Evolutionary conservation across 2,113 vertebrate genomes (phyloP).

Genomic region (Gracilinanus agilis): DNA sequence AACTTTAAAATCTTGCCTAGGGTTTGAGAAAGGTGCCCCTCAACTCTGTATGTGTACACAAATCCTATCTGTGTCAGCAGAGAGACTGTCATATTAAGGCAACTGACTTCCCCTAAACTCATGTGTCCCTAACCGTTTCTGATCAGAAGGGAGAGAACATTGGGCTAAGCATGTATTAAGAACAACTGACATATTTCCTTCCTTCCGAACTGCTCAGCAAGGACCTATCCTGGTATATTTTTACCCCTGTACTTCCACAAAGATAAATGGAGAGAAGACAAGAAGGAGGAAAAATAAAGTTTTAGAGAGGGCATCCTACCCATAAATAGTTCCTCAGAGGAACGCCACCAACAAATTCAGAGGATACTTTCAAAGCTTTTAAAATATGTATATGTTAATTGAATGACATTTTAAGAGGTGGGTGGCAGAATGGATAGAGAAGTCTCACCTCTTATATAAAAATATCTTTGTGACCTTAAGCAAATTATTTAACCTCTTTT

Average conservation of each 20-base stretch:
- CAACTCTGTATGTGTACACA: neutral
- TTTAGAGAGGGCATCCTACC: conserved; percentile 36
- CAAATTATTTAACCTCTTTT: neutral
- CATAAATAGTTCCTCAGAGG: conserved; percentile 52
- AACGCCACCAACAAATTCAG: conserved; percentile 50
- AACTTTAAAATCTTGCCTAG: neutral
- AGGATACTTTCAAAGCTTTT: conserved; percentile 57
- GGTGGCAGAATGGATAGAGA: neutral
- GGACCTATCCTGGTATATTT: conserved; percentile 15
- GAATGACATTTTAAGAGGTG: neutral
- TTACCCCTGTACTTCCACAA: conserved; percentile 50
- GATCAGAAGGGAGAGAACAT: neutral
- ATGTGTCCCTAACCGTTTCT: neutral
- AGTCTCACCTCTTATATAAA: neutral
- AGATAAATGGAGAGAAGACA: conserved; percentile 30
- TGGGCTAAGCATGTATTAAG: neutral
- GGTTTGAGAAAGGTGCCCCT: neutral
- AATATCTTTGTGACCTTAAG: neutral
- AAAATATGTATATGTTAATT: neutral
- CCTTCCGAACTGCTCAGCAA: conserved; percentile 14
- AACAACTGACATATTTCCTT: conserved; percentile 1
- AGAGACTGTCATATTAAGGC: neutral
- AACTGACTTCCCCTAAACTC: neutral
- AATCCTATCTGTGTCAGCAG: neutral
- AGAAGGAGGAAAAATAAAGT: neutral